These are phyloP conservation scores for Cotesia glomerata DNA, from an alignment of 1,140 invertebrate species.

Conservation along the genomic window DNA sequence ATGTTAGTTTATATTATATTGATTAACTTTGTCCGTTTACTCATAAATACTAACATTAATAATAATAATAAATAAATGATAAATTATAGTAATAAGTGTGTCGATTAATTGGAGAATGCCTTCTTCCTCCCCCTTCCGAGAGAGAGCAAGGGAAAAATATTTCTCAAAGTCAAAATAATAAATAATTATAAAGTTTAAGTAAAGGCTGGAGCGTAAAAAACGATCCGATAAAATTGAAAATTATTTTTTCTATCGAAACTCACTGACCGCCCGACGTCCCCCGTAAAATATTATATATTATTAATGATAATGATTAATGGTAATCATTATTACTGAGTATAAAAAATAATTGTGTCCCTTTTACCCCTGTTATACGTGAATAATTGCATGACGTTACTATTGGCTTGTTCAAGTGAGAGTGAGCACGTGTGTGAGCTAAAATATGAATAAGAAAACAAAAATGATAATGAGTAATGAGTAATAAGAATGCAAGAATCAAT, in stretches of 20 bases:
- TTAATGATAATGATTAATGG: no score
- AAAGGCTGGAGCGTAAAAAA: slow-evolving; percentile 28
- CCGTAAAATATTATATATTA: slow-evolving; percentile 29
- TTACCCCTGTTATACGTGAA: slow-evolving; percentile 53
- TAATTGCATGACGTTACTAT: slow-evolving; percentile 54
- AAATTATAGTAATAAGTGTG: neutral
- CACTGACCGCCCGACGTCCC: slow-evolving; percentile 17
- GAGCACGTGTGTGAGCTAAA: slow-evolving; percentile 17
- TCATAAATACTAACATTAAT: no score
- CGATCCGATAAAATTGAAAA: slow-evolving; percentile 33
- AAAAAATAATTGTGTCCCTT: slow-evolving; percentile 17
- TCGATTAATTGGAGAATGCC: neutral
- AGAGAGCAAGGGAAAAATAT: slow-evolving; percentile 12
- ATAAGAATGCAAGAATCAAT: slow-evolving; percentile 34
- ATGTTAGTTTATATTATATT: no score
- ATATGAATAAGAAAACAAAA: slow-evolving; percentile 14
- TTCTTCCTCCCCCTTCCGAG: slow-evolving; percentile 23
- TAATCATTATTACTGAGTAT: no score
- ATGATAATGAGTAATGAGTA: slow-evolving; percentile 36
- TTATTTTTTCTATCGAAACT: slow-evolving; percentile 61
- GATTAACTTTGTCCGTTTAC: no score
- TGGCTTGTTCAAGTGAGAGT: slow-evolving; percentile 45
- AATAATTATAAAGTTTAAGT: slow-evolving; percentile 21
- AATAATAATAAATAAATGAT: no score
- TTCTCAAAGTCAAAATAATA: neutral